phyloP scores from a whole-genome alignment of 2,797 vertebrate genomes.

The Anisognathus igniventris region DNA sequence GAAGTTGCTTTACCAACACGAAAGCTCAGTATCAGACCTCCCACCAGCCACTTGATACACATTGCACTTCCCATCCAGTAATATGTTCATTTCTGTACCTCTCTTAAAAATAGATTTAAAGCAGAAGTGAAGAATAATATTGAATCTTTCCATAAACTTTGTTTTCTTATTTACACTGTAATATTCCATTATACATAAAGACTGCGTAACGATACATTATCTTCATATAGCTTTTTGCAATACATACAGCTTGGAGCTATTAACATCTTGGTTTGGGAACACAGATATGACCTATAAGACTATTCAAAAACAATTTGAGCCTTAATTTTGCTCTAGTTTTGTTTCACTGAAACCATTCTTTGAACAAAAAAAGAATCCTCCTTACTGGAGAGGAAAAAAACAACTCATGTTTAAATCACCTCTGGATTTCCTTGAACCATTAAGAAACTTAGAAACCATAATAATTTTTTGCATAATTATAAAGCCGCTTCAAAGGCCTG shows the following conservation, averaged over 20 bases:
- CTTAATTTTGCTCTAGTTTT: slow-evolving; percentile 68
- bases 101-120: slow-evolving; percentile 85
- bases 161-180: slow-evolving; percentile 79
- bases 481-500: slow-evolving; percentile 42
- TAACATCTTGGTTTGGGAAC: slow-evolving; percentile 65
- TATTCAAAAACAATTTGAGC: slow-evolving; percentile 63
- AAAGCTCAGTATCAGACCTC: slow-evolving; percentile 20
- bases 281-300: slow-evolving; percentile 69
- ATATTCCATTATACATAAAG: slow-evolving; percentile 78
- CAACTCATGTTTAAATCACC: slow-evolving; percentile 61
- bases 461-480: slow-evolving; percentile 55
- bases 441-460: slow-evolving; percentile 56
- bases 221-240: slow-evolving; percentile 74
- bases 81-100: slow-evolving; percentile 77
- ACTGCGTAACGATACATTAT: slow-evolving; percentile 69
- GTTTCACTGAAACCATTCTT: slow-evolving; percentile 79
- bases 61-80: slow-evolving; percentile 71
- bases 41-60: slow-evolving; percentile 42
- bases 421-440: slow-evolving; percentile 67
- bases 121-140: slow-evolving; percentile 78
- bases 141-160: slow-evolving; percentile 79
- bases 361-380: slow-evolving; percentile 67
- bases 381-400: slow-evolving; percentile 47
- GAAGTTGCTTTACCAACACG: neutral
- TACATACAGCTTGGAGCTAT: slow-evolving; percentile 72